Evolutionary conservation across 2,888 invertebrate genomes (phyloP), one percentile per base, ranked within the genome.

Genomic region (Caenorhabditis sinica): DNA sequence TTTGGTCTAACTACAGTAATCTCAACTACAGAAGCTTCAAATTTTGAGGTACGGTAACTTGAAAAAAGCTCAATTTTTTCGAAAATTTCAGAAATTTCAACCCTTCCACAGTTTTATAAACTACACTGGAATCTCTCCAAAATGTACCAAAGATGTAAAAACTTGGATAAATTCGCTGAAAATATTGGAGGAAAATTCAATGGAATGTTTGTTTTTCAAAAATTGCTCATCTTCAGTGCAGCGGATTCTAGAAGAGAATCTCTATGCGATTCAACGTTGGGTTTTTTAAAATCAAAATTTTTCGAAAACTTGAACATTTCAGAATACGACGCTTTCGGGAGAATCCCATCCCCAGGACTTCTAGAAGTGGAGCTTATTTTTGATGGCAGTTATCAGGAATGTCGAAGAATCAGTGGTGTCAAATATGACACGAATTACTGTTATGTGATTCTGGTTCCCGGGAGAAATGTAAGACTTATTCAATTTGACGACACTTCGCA

Each of bases 261-360:
- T 76, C 2, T 76, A 33, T 33, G 66, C 76, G 0, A 56, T 66
- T 33, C 76, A 68, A 17, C 76, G 76, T 76, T 8, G 45, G 56
- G 43, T 2, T 11, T 13, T 13, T 36, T 25, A 17, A 60, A n/a
- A 8, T 15, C 0, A 13, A 2, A 56, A 11, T 20, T 15, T 43
- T 58, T 60, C 15, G n/a, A n/a, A 33, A 15, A n/a, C n/a, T n/a
- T n/a, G 40, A 0, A 40, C 0, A 20, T 28, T 8, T 9, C 51
- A 86, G 86, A 86, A 71, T 65, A 75, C 40, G 86, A 86, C 23
- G 77, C 86, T 0, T 86, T 86, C 36, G 86, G 82, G 2, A 75
- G 77, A 20, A 65, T 77, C 3, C 76, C 77, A 23, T 68, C 73
- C 5, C 45, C 83, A 15, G 83, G 77, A 33, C 25, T 86, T 6